Base-by-base conservation (phyloP, 2,888 invertebrate genomes). In the Sphaerophoria taeniata region DNA sequence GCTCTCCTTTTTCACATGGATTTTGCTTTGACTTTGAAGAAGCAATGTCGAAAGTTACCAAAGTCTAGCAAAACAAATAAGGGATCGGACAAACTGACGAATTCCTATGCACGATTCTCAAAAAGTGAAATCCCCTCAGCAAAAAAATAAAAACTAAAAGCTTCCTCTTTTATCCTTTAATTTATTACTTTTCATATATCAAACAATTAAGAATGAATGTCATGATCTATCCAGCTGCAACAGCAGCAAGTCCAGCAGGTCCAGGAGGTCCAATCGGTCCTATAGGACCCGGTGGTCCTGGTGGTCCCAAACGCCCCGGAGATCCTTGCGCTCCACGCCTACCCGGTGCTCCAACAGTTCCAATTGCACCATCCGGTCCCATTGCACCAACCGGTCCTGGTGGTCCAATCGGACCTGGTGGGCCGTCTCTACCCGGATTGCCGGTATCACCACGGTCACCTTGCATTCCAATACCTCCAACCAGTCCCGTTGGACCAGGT, bases 401-500 rank as follows among this genome's bases (percentile, higher is more conserved):
- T 24, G 51, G 72, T 2, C 87, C 87, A 0, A 43, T 11, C 1
- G 70, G 72, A 24, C 87, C 87, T 5, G 56, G 55, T 16, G 70
- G 67, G 0, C 81, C 81, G 11, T 65, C 45, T 3, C 67, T 16
- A 4, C 76, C 82, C 9, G 47, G 16, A 5, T 4, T 6, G 6
- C 81, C 81, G 31, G 6, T 9, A 16, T 76, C 67, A 49, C 81
- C 81, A 4, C 34, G 47, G 4, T 24, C 12, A 11, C 87, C 83
- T 0, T 1, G 51, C 9, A 14, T 0, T 5, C 81, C 81, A 7
- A 72, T 31, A 0, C 31, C 36, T 9, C 87, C 85, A 14, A 34
- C 16, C 7, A 34, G 11, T 2, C 87, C 87, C 16, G 75, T 47
- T 36, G 65, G 70, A 14, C 87, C 87, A 16, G 87, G 87, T 34